Conservation (phyloP, 2,113 vertebrate genomes). For the Pristiophorus japonicus region DNA sequence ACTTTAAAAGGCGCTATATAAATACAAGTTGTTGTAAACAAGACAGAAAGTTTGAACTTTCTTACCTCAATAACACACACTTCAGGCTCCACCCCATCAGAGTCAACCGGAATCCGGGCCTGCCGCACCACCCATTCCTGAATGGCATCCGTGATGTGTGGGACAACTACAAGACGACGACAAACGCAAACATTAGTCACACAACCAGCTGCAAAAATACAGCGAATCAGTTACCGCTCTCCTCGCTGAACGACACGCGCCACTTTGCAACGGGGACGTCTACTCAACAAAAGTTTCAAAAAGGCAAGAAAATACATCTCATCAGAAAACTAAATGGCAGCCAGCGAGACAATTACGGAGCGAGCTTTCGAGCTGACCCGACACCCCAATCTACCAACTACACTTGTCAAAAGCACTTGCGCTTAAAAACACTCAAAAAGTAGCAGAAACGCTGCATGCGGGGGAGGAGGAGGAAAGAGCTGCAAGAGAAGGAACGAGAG, state of each 20-base stretch:
- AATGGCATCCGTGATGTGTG: slow-evolving; percentile 95
- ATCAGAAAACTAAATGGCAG: neutral
- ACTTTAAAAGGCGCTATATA: no score
- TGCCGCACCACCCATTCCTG: slow-evolving; percentile 96
- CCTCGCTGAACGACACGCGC: no score
- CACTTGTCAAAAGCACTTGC: no score
- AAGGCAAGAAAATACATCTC: neutral
- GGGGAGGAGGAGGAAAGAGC: neutral
- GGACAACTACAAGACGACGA: slow-evolving; percentile 68
- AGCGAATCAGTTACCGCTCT: neutral
- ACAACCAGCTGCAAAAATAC: neutral
- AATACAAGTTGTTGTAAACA: no score
- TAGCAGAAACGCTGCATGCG: no score
- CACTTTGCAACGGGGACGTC: no score
- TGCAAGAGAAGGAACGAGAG: neutral
- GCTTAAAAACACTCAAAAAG: no score
- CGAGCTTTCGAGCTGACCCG: no score
- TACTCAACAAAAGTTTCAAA: neutral
- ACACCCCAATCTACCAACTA: no score
- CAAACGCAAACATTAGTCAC: slow-evolving; percentile 32
- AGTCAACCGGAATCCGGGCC: slow-evolving; percentile 80
- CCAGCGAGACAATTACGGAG: no score
- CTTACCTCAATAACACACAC: slow-evolving; percentile 93
- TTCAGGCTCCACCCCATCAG: slow-evolving; percentile 82
- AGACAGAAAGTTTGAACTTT: no score